Base-by-base conservation (phyloP, 2,888 invertebrate genomes). In the Tachina grossa region DNA sequence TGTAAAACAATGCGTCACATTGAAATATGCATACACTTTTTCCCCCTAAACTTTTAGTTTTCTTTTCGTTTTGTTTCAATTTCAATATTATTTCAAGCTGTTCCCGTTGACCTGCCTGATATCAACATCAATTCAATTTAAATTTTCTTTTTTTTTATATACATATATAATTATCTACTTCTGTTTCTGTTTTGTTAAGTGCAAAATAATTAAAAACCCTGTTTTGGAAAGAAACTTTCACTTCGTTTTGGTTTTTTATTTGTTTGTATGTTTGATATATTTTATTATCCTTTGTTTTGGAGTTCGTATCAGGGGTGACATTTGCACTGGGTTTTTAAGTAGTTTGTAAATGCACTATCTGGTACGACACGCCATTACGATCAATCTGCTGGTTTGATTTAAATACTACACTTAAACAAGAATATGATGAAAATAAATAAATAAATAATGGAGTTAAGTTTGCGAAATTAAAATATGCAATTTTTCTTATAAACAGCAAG, bases 311-410 rank as follows among this genome's bases (percentile, higher is more conserved):
- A 98, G 98, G 96, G 95, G 97, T 97, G 98, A 85, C 97, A 97
- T 98, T 97, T 98, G 97, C 98, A 98, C 94, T 94, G 94, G 93
- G 93, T 93, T 89, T 89, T 90, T 90, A 92, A 91, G 91, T 92
- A 95, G 94, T 94, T 95, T 98, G 98, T 98, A 98, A 98, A 98
- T 98, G 98, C 98, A 98, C 98, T 97, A 98, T 98, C 98, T 98
- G 98, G 98, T 98, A 98, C 98, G 97, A 97, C 97, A 97, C 96
- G 95, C 96, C 96, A 95, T 94, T 93, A 94, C 93, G 94, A 94
- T 92, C 93, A 93, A 88, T 90, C 88, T 88, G 88, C 88, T 84
- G 87, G 87, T 79, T 74, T 81, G 84, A 75, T 85, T 78, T 81
- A 74, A 83, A 89, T 84, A 31, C 31, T 31, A 59, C 79, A 86